Percentiles rank a stretch among this genome's conserved stretches.
Evolutionary conservation across 2,888 invertebrate genomes (phyloP).

Genomic region (Rhaphigaster nebulosa): DNA sequence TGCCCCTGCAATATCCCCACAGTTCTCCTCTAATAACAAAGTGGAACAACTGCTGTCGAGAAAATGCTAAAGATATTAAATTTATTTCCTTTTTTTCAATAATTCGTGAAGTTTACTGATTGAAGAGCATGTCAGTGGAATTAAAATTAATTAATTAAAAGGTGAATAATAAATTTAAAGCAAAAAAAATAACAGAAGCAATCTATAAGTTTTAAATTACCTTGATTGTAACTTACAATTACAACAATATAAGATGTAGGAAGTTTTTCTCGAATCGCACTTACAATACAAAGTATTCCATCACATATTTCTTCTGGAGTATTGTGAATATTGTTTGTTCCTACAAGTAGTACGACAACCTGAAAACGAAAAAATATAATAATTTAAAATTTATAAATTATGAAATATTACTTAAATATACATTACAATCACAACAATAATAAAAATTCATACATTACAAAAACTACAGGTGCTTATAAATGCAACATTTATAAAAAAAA

Average conservation of each 20-base stretch:
- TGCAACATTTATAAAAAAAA: neutral
- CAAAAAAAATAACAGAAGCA: slow-evolving; percentile 52
- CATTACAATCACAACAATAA: neutral
- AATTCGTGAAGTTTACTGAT: too few relatives aligned
- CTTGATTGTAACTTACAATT: slow-evolving; percentile 76
- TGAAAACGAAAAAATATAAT: slow-evolving; percentile 68
- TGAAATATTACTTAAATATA: neutral
- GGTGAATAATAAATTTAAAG: slow-evolving; percentile 44
- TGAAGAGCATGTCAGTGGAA: too few relatives aligned
- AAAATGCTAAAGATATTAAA: too few relatives aligned
- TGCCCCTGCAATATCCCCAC: too few relatives aligned
- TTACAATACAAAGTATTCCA: slow-evolving; percentile 84
- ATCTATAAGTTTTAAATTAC: slow-evolving; percentile 16
- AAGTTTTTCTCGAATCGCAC: slow-evolving; percentile 81
- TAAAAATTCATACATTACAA: neutral
- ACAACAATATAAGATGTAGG: slow-evolving; percentile 86
- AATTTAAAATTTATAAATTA: neutral
- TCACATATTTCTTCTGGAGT: slow-evolving; percentile 85
- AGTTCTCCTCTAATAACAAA: too few relatives aligned
- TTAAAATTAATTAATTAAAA: neutral
- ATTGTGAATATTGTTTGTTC: slow-evolving; percentile 88
- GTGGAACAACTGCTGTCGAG: too few relatives aligned
- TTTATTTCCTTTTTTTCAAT: too few relatives aligned
- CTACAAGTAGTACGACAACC: slow-evolving; percentile 89
- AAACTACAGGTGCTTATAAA: neutral